A percentile compares a stretch with the other conserved stretches of the same genome.
Evolutionary conservation across 2,888 invertebrate species (phyloP).

Genomic region (Pachliopta kotzebuea): DNA sequence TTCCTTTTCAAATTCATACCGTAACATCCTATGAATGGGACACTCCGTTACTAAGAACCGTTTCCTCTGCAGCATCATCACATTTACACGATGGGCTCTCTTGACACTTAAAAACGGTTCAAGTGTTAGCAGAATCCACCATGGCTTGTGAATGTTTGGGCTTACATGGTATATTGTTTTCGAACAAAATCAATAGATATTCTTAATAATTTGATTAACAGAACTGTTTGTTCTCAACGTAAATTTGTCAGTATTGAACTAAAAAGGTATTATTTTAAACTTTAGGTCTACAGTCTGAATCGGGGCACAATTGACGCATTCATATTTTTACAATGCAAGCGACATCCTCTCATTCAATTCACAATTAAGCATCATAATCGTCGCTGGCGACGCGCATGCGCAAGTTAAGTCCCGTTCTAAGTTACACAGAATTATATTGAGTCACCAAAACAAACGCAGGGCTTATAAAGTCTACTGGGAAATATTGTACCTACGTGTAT

Average conservation of each 20-base stretch:
- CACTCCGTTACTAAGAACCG: no score
- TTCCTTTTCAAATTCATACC: no score
- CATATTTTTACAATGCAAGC: slow-evolving; percentile 11
- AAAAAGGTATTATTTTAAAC: neutral
- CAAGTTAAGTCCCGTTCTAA: neutral
- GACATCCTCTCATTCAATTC: slow-evolving; percentile 26
- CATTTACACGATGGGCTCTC: no score
- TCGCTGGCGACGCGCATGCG: slow-evolving; percentile 11
- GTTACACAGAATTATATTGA: slow-evolving; percentile 9
- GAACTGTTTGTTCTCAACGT: no score
- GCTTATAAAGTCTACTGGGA: neutral
- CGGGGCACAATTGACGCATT: slow-evolving; percentile 1
- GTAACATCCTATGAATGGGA: no score
- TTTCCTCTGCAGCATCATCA: no score
- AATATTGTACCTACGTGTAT: neutral
- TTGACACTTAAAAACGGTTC: no score
- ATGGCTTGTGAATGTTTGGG: no score
- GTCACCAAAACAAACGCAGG: neutral
- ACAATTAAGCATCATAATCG: slow-evolving; percentile 20
- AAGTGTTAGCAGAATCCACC: no score
- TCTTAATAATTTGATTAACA: no score
- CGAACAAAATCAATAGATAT: no score
- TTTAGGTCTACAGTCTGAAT: neutral
- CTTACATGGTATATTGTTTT: no score
- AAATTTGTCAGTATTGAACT: neutral